Evolutionary conservation across 1,140 invertebrate species (phyloP).

Genomic region (Drosophila lowei): DNA sequence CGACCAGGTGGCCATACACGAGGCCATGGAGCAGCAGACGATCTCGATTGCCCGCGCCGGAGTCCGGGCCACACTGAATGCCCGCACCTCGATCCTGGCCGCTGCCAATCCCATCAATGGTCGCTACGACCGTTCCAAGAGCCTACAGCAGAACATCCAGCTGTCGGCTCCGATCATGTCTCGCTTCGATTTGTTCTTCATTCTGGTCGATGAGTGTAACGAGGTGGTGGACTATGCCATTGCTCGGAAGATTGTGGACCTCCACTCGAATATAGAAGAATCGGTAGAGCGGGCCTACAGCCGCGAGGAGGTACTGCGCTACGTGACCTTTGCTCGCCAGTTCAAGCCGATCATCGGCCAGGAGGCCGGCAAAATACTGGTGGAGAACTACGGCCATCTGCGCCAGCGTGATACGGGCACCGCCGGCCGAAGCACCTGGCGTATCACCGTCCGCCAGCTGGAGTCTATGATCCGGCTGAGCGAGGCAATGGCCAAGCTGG

Average conservation of each 20-base stretch:
- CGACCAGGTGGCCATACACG: constrained; percentile 99
- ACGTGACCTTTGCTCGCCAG: constrained; percentile 97
- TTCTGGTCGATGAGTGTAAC: constrained; percentile 97
- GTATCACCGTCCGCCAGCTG: constrained; percentile 99
- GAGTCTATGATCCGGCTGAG: constrained; percentile 98
- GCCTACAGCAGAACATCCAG: constrained; percentile 96
- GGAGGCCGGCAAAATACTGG: constrained; percentile 93
- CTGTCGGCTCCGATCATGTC: constrained; percentile 99
- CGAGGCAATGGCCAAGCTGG: constrained; percentile 97
- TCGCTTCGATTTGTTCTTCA: constrained; percentile 99
- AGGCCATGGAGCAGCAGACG: constrained; percentile 99
- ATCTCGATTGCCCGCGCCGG: constrained; percentile 99
- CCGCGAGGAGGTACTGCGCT: constrained; percentile 94
- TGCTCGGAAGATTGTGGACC: constrained; percentile 96
- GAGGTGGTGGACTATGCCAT: constrained; percentile 98
- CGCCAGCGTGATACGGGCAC: constrained; percentile 92
- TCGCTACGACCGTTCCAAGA: constrained; percentile 96
- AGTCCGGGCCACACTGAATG: constrained; percentile 98
- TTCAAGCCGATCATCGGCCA: constrained; percentile 96
- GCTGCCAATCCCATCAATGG: constrained; percentile 99
- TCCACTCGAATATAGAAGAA: constrained; percentile 93
- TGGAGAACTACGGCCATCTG: constrained; percentile 94
- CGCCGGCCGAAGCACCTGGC: constrained; percentile 91
- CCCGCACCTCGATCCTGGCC: constrained; percentile 98
- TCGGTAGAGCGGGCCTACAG: constrained; percentile 92